These are phyloP conservation scores for Novumbra hubbsi DNA, from an alignment of 2,797 vertebrate species.

Conservation along the genomic window DNA sequence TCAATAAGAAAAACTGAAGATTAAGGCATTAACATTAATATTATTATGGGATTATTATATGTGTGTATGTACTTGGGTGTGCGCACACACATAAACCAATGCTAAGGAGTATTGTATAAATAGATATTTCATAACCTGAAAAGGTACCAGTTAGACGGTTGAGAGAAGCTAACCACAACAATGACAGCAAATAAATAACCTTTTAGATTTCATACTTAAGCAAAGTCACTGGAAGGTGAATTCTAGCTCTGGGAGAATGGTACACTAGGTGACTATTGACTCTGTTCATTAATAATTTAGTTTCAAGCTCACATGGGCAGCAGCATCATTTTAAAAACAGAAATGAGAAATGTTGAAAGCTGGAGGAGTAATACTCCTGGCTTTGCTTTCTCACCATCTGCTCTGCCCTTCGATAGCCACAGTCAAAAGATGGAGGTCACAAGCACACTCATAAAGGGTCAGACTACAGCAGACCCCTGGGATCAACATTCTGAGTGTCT, in stretches of 20 bases:
- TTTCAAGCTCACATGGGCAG: slow-evolving; percentile 72
- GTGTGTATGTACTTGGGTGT: no score
- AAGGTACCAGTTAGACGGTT: slow-evolving; percentile 9
- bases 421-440: slow-evolving; percentile 43
- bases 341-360: slow-evolving; percentile 38
- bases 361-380: slow-evolving; percentile 24
- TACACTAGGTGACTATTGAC: slow-evolving; percentile 69
- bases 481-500: slow-evolving; percentile 35
- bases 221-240: slow-evolving; percentile 79
- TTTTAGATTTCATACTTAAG: slow-evolving; percentile 57
- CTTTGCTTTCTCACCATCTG: slow-evolving; percentile 18
- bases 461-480: slow-evolving; percentile 30
- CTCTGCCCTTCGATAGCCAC: slow-evolving; percentile 28
- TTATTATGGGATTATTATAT: no score
- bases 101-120: no score
- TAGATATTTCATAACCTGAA: no score
- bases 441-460: slow-evolving; percentile 42
- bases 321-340: slow-evolving; percentile 49
- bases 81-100: no score
- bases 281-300: slow-evolving; percentile 81
- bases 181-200: slow-evolving; percentile 56
- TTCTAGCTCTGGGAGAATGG: slow-evolving; percentile 61
- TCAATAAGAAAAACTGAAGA: no score
- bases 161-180: slow-evolving; percentile 26
- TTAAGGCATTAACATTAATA: no score